Evolutionary conservation across 2,888 invertebrate genomes (phyloP).

Genomic region (Drosophila atroscutellata): DNA sequence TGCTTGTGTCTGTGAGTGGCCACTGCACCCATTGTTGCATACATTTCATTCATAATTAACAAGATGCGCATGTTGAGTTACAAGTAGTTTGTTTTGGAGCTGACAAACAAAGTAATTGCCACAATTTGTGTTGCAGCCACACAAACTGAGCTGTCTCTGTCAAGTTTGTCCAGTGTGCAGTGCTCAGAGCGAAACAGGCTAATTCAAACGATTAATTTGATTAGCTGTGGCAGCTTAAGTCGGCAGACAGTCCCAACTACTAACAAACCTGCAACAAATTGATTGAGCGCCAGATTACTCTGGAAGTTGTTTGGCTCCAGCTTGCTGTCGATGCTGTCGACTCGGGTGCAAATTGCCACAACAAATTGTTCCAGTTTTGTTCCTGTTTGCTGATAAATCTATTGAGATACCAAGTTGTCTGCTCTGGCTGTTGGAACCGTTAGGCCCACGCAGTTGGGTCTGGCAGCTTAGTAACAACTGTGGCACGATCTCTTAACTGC

Average conservation of each 20-base stretch:
- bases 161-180: constrained; percentile 10
- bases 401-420: constrained; percentile 48
- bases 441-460: constrained; percentile 47
- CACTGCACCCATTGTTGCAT: constrained; percentile 76
- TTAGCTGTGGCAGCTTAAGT: constrained; percentile 71
- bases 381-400: constrained; percentile 56
- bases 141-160: constrained; percentile 67
- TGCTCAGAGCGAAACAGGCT: constrained; percentile 41
- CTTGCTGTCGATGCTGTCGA: constrained; percentile 24
- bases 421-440: constrained; percentile 31
- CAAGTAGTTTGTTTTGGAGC: constrained; percentile 50
- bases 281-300: constrained; percentile 74
- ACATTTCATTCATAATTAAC: constrained; percentile 77
- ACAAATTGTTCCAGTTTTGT: constrained; percentile 67
- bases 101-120: constrained; percentile 73
- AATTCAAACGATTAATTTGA: constrained; percentile 77
- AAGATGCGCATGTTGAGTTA: constrained; percentile 50
- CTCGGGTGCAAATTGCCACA: constrained; percentile 65
- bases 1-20: constrained; percentile 27
- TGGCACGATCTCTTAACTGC: constrained; percentile 60
- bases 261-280: constrained; percentile 71
- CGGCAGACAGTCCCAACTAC: constrained; percentile 55
- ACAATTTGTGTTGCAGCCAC: constrained; percentile 60
- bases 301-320: constrained; percentile 40
- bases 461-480: constrained; percentile 27